phyloP scores from a whole-genome alignment of 2,113 vertebrate genomes.

The Nerophis ophidion region DNA sequence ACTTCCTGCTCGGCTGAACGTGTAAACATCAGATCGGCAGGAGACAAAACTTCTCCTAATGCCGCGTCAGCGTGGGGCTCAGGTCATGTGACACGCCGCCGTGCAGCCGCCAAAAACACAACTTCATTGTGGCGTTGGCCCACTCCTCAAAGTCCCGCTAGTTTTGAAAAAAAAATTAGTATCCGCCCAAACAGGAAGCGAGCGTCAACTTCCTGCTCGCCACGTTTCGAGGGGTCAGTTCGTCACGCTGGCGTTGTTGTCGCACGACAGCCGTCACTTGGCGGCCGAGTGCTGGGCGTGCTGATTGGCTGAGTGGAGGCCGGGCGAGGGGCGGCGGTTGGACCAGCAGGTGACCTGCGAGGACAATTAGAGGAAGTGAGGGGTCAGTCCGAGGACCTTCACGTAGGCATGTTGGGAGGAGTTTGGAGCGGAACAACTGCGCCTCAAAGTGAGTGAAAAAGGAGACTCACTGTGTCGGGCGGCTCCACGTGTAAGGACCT shows the following conservation, averaged over 20 bases:
- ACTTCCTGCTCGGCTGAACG: not conserved
- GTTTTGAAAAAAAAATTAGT: too few species aligned
- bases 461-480: slow-evolving; percentile 51
- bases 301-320: slow-evolving; percentile 58
- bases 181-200: not conserved
- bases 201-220: not conserved
- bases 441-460: not conserved
- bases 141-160: too few species aligned
- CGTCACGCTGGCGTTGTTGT: slow-evolving; percentile 61
- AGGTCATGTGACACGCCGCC: not conserved
- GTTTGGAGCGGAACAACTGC: too few species aligned
- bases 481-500: slow-evolving; percentile 56
- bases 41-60: not conserved
- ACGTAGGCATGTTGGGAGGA: too few species aligned
- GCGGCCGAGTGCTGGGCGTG: slow-evolving; percentile 43
- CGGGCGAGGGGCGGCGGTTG: slow-evolving; percentile 55
- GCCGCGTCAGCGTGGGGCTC: not conserved
- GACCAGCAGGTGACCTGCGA: slow-evolving; percentile 41
- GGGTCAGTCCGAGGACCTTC: too few species aligned
- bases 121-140: not conserved
- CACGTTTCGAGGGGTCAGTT: slow-evolving; percentile 17
- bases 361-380: fast-evolving
- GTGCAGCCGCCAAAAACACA: not conserved
- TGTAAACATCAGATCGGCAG: not conserved
- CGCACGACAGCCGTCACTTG: slow-evolving; percentile 67